Conservation (phyloP, 2,797 vertebrate genomes). For the Enteromius treurensis region DNA sequence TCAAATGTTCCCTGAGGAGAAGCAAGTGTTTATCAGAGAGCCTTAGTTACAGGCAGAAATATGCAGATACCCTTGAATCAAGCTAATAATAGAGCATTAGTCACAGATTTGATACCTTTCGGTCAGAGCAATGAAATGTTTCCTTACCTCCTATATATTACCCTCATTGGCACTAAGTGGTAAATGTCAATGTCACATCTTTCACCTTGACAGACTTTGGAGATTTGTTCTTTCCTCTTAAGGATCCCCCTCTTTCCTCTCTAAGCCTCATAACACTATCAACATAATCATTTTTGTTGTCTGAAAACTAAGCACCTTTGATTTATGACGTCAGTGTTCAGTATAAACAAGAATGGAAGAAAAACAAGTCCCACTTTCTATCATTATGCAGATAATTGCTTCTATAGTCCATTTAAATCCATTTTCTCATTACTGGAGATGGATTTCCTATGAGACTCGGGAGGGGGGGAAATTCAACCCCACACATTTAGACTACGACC, state of each 20-base stretch:
- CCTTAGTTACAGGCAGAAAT: background rate
- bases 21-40: constrained; percentile 22
- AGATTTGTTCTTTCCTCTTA: background rate
- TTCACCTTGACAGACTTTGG: constrained; percentile 9
- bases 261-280: background rate
- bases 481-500: constrained; percentile 65
- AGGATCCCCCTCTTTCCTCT: background rate
- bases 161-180: background rate
- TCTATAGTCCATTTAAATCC: constrained; percentile 63
- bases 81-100: constrained; percentile 13
- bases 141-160: background rate
- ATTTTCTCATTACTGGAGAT: constrained; percentile 72
- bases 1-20: constrained; percentile 27
- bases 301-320: background rate
- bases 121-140: background rate
- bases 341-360: constrained; percentile 52
- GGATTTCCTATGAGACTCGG: constrained; percentile 65
- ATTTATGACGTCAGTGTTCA: constrained; percentile 20
- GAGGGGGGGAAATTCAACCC: constrained; percentile 60
- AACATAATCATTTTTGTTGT: background rate
- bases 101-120: constrained; percentile 14
- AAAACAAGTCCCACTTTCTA: constrained; percentile 59
- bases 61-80: constrained; percentile 13
- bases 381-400: constrained; percentile 64
- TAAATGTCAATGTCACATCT: constrained; percentile 4